Base-by-base conservation (phyloP, 2,888 invertebrate species). In the Nudaria mundana region DNA sequence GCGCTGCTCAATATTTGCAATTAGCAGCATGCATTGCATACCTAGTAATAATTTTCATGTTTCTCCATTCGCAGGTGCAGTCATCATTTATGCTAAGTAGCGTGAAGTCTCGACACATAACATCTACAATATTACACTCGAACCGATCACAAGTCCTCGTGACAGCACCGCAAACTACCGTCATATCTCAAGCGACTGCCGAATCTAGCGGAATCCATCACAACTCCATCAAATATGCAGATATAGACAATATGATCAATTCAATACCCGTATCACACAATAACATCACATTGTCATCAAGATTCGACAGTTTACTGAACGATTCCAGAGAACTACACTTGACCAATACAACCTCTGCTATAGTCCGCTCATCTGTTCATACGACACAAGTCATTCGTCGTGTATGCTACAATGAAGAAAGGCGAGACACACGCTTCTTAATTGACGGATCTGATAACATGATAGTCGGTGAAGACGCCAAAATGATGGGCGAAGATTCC, bases 301-400 rank as follows among this genome's bases (percentile, higher is more conserved):
- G 80, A 32, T 85, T 76, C 49, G 85, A 86, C 44, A 73, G 51
- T 29, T 70, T 86, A 1, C 63, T 86, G 1, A 75, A 70, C 14
- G 84, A 83, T 28, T 66, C 81, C 1, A 66, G 84, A 40, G 83
- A 86, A 38, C 38, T 81, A 1, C 81, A 81, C 20, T 58, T 81
- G 1, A 70, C 82, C 0, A 77, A 80, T 24, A 73, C 83, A 0
- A 74, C 84, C 0, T 80, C 86, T 0, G 76, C 85, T 0, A 81
- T 86, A 11, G 79, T 85, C 0, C 86, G 86, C 38, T 72, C 85
- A 0, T 59, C 79, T 0, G 76, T 75, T 1, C 77, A 83, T 57
- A 78, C 84, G 1, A 76, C 89, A 0, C 89, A 89, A 49, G 89
- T 89, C 5, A 89, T 89, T 6, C 60, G 88, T 23, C 63, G 88